Evolutionary conservation across 2,888 invertebrate species (phyloP).

Genomic region (Lithophane ornitopus): DNA sequence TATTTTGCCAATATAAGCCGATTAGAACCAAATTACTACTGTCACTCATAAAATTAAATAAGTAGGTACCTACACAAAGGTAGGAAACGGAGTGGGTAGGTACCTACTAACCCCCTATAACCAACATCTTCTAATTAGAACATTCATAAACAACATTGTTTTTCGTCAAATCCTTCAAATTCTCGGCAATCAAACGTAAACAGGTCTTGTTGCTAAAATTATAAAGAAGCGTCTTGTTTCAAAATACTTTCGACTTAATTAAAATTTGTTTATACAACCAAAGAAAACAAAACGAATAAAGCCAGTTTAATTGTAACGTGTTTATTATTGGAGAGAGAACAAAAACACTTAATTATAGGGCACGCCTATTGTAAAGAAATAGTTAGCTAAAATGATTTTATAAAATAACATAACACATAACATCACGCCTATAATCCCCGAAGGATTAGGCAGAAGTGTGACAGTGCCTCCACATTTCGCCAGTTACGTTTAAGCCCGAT

Average conservation of each 20-base stretch:
- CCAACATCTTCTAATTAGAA: conserved; percentile 26
- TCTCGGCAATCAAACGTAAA: conserved; percentile 50
- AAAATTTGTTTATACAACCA: conserved; percentile 64
- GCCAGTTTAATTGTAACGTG: conserved; percentile 19
- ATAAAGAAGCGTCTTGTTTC: conserved; percentile 63
- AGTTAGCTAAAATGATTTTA: neutral
- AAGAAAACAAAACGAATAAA: conserved; percentile 51
- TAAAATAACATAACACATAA: neutral
- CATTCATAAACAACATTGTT: conserved; percentile 45
- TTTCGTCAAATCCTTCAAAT: conserved; percentile 36
- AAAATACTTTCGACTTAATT: conserved; percentile 68
- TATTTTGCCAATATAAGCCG: neutral
- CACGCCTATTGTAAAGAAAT: neutral
- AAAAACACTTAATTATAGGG: conserved; percentile 3
- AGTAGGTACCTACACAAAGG: too few relatives aligned
- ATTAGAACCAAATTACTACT: neutral
- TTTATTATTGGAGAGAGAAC: conserved; percentile 26
- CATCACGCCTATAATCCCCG: neutral
- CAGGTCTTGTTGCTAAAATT: conserved; percentile 52
- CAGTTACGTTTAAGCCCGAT: neutral
- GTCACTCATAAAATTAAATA: conserved; percentile 6
- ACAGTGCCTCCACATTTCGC: neutral
- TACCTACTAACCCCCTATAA: neutral
- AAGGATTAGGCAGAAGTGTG: neutral
- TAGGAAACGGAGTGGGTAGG: too few relatives aligned